Evolutionary conservation across 2,888 invertebrate species (phyloP).

Genomic region (Ennomos fuscantarius): DNA sequence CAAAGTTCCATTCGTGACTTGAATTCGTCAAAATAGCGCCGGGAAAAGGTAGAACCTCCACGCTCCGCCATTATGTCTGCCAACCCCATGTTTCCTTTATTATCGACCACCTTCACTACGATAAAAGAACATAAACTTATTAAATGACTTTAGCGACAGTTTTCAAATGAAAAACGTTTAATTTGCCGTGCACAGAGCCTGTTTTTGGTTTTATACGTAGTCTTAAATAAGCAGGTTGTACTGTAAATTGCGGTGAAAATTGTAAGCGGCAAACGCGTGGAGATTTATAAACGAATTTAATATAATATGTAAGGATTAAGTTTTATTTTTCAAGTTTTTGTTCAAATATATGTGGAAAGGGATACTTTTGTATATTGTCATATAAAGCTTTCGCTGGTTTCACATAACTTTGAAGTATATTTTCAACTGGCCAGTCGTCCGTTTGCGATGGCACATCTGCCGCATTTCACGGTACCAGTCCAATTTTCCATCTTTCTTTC

Average conservation of each 20-base stretch:
- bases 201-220: conserved; percentile 30
- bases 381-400: conserved; percentile 7
- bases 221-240: conserved; percentile 28
- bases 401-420: conserved; percentile 15
- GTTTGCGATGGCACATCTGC: conserved; percentile 59
- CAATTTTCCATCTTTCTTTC: conserved; percentile 76
- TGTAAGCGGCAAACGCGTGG: conserved; percentile 21
- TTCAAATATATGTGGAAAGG: conserved; percentile 11
- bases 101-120: conserved; percentile 39
- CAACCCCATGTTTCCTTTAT: conserved; percentile 42
- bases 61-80: conserved; percentile 44
- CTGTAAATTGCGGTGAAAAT: conserved; percentile 32
- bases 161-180: conserved; percentile 35
- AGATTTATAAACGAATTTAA: conserved; percentile 22
- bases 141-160: conserved; percentile 42
- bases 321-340: neutral
- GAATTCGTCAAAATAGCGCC: neutral
- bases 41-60: conserved; percentile 8
- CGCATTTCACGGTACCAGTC: conserved; percentile 79
- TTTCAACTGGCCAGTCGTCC: conserved; percentile 9
- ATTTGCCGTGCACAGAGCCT: conserved; percentile 30
- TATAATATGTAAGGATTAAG: conserved; percentile 8
- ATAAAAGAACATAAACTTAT: conserved; percentile 40
- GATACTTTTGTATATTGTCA: conserved; percentile 6
- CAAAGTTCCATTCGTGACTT: neutral